Evolutionary conservation across 2,888 invertebrate genomes (phyloP).

Genomic region (Prosopocoilus inquinatus): DNA sequence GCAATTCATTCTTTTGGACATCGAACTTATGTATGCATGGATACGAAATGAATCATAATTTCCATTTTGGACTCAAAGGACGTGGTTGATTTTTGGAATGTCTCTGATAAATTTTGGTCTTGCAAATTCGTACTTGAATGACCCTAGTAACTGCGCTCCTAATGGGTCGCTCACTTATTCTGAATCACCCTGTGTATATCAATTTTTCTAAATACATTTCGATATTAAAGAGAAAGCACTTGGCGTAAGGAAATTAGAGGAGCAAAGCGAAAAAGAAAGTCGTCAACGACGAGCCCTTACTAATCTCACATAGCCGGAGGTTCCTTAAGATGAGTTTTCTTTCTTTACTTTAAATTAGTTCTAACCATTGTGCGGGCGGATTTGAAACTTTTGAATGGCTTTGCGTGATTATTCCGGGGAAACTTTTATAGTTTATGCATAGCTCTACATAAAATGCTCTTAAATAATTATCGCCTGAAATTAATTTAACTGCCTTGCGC

Average conservation of each 20-base stretch:
- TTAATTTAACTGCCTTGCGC: neutral
- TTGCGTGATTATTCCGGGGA: neutral
- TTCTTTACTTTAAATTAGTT: constrained; percentile 13
- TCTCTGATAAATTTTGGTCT: too few species aligned
- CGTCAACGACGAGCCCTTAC: neutral
- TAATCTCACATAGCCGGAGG: constrained; percentile 10
- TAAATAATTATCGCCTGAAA: constrained; percentile 4
- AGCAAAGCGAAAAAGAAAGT: neutral
- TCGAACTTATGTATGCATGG: too few species aligned
- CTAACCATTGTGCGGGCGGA: constrained; percentile 7
- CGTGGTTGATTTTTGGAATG: too few species aligned
- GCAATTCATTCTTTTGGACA: too few species aligned
- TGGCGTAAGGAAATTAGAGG: neutral
- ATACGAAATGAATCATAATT: too few species aligned
- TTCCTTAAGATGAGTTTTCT: constrained; percentile 5
- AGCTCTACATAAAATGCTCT: neutral
- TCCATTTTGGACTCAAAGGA: too few species aligned
- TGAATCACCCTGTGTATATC: too few species aligned
- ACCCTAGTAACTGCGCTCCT: too few species aligned
- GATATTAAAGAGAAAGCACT: neutral
- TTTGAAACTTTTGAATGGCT: constrained; percentile 10
- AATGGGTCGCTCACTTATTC: too few species aligned
- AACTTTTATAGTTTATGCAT: constrained; percentile 10
- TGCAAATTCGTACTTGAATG: too few species aligned
- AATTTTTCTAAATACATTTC: too few species aligned